Conservation (phyloP, 2,797 vertebrate genomes). For the Percopsis omiscomaycus region DNA sequence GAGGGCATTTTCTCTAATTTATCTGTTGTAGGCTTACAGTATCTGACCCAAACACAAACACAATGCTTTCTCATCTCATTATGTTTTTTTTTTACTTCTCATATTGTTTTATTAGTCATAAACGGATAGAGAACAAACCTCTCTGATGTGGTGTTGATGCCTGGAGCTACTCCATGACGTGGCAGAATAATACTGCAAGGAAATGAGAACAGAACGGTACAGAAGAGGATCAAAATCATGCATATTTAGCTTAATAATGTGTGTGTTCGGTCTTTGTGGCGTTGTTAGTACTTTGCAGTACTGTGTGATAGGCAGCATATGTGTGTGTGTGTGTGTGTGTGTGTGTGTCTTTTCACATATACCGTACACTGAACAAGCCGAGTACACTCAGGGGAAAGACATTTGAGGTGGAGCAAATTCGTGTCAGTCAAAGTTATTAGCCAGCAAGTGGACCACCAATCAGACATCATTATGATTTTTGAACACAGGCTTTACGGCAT, state of each 20-base stretch:
- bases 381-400: no score
- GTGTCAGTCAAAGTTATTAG: no score
- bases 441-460: no score
- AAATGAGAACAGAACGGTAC: neutral
- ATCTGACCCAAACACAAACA: constrained; percentile 27
- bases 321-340: neutral
- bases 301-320: neutral
- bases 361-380: neutral
- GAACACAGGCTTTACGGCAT: no score
- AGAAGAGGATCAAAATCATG: neutral
- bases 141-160: constrained; percentile 46
- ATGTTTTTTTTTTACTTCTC: constrained; percentile 23
- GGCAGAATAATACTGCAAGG: neutral
- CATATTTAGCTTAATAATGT: constrained; percentile 1
- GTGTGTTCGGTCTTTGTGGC: constrained; percentile 14
- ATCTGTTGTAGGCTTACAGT: constrained; percentile 15
- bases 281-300: constrained; percentile 11
- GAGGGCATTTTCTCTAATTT: constrained; percentile 48
- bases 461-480: no score
- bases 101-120: constrained; percentile 42
- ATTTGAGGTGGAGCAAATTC: no score
- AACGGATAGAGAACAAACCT: constrained; percentile 47
- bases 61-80: constrained; percentile 22
- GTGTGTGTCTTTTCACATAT: neutral
- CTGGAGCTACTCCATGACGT: constrained; percentile 35